These are phyloP conservation scores for Raphicerus campestris DNA, from an alignment of 2,113 vertebrate genomes.

Conservation along the genomic window DNA sequence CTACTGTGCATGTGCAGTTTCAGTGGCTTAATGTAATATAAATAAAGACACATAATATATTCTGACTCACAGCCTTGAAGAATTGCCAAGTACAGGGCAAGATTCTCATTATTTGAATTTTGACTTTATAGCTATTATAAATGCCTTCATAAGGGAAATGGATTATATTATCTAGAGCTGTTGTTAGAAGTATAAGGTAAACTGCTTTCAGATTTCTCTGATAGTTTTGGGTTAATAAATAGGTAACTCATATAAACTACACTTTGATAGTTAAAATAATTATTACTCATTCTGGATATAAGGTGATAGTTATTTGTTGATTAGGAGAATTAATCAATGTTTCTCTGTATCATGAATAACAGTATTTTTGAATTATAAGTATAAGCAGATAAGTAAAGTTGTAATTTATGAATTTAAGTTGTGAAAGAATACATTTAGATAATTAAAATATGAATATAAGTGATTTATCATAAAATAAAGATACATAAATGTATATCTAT, in stretches of 20 bases:
- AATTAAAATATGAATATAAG: neutral
- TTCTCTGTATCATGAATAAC: neutral
- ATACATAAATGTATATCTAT: neutral
- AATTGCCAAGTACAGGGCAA: slow-evolving; percentile 35
- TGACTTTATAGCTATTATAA: slow-evolving; percentile 8
- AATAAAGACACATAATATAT: slow-evolving; percentile 37
- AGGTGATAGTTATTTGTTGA: neutral
- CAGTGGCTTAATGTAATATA: slow-evolving; percentile 1
- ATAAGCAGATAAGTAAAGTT: neutral
- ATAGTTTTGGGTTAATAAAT: neutral
- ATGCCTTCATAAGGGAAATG: neutral
- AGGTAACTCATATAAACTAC: neutral
- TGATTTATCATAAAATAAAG: neutral
- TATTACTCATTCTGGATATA: neutral
- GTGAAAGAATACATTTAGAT: neutral
- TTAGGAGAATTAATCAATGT: neutral
- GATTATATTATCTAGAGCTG: neutral
- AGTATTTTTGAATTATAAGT: neutral
- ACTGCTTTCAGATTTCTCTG: neutral
- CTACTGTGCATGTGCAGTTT: neutral
- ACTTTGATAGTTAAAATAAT: neutral
- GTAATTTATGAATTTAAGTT: neutral
- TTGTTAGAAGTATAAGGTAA: neutral
- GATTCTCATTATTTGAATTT: slow-evolving; percentile 33
- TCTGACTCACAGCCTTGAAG: slow-evolving; percentile 50